Conservation (phyloP, 2,113 vertebrate genomes). For the Tretioscincus oriximinensis region DNA sequence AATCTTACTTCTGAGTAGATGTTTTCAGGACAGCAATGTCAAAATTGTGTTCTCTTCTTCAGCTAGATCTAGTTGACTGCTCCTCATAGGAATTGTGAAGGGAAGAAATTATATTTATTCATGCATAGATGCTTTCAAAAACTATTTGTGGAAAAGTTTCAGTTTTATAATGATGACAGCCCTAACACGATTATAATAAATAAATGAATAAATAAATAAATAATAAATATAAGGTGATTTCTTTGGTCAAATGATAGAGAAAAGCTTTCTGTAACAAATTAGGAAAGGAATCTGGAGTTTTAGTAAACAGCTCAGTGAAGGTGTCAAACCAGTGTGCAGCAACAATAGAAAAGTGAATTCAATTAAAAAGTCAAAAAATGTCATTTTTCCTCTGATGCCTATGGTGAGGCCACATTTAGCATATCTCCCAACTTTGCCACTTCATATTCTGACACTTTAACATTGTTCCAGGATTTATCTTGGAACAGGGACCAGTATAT, state of each 20-base stretch:
- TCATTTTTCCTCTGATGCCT: too few relatives aligned
- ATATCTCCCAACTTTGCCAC: background rate
- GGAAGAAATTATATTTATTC: background rate
- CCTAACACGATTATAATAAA: background rate
- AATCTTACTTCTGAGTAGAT: conserved; percentile 3
- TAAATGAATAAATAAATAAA: too few relatives aligned
- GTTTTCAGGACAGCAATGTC: conserved; percentile 5
- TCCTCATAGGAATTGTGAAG: background rate
- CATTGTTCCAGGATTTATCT: too few relatives aligned
- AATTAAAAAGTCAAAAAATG: too few relatives aligned
- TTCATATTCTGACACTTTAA: background rate
- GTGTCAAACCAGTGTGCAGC: too few relatives aligned
- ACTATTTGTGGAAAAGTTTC: background rate
- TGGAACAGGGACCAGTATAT: too few relatives aligned
- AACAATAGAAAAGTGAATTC: too few relatives aligned
- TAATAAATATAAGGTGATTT: background rate
- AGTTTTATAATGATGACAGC: background rate
- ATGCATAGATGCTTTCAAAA: background rate
- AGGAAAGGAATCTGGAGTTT: too few relatives aligned
- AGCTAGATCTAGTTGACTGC: background rate
- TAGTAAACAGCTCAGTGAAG: too few relatives aligned
- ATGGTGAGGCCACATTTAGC: too few relatives aligned
- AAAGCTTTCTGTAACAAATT: too few relatives aligned
- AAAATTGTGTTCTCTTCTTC: conserved; percentile 5
- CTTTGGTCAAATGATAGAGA: background rate